Conservation (phyloP, 2,888 invertebrate species). For the Mycogona germanica region DNA sequence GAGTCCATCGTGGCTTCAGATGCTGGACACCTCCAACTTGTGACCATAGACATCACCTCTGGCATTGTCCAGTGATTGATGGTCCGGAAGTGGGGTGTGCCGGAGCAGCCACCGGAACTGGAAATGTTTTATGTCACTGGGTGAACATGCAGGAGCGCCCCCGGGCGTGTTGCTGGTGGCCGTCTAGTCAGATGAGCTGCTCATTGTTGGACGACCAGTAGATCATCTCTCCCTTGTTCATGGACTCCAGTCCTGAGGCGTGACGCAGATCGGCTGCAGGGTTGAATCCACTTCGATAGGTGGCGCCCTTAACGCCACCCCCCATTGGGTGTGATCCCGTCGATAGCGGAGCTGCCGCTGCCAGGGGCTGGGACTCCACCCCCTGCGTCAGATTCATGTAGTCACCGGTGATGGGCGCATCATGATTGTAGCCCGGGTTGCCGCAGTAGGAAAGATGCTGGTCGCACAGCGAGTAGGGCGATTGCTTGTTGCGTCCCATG, state of each 20-base stretch:
- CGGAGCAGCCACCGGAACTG: too few species aligned
- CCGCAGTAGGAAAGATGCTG: slow-evolving; percentile 4
- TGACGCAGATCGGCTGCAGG: neutral
- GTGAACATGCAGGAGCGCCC: too few species aligned
- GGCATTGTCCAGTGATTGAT: too few species aligned
- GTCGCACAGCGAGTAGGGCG: slow-evolving; percentile 13
- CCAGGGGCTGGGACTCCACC: neutral
- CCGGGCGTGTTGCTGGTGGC: neutral
- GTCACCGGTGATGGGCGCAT: neutral
- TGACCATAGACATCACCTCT: too few species aligned
- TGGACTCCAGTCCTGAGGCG: slow-evolving; percentile 16
- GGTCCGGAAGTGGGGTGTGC: too few species aligned
- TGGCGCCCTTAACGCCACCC: too few species aligned
- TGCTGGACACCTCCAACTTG: too few species aligned
- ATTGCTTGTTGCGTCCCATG: slow-evolving; percentile 1
- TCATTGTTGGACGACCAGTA: slow-evolving; percentile 21
- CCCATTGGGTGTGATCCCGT: neutral
- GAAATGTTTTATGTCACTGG: too few species aligned
- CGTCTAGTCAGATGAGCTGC: slow-evolving; percentile 19
- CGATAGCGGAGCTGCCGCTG: neutral
- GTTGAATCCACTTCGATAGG: neutral
- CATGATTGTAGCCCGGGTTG: neutral
- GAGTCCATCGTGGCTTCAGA: too few species aligned
- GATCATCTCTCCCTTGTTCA: slow-evolving; percentile 17
- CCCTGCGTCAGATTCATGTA: neutral